phyloP scores from a whole-genome alignment of 2,797 vertebrate species.

The Euphonia xanthogaster region DNA sequence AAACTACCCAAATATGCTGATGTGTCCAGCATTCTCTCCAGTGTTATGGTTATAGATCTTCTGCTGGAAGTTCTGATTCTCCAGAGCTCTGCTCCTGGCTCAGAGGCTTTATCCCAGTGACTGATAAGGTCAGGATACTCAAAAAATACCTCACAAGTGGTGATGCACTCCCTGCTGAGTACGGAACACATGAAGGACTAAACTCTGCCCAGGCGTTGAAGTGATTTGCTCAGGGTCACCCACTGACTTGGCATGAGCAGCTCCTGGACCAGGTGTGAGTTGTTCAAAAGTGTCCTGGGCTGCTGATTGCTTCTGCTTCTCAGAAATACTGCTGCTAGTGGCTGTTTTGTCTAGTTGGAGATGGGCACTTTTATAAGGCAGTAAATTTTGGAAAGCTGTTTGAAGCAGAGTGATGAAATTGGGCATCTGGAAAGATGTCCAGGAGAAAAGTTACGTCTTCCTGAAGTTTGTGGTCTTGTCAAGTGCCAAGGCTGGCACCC shows the following conservation, averaged over 20 bases:
- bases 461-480: not conserved
- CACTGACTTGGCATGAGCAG: not conserved
- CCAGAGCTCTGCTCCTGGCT: not conserved
- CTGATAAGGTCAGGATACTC: not conserved
- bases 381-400: not conserved
- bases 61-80: not conserved
- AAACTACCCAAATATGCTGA: not conserved
- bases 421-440: not conserved
- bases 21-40: not conserved
- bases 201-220: not conserved
- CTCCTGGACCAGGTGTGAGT: not conserved
- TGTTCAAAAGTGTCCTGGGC: not conserved
- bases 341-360: not conserved
- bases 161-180: not conserved
- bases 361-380: not conserved
- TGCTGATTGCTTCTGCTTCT: not conserved
- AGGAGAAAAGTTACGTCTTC: not conserved
- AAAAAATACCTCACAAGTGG: not conserved
- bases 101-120: not conserved
- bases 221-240: not conserved
- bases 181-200: accelerated
- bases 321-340: not conserved
- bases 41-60: not conserved
- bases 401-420: not conserved
- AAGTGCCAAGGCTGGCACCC: not conserved